Conservation (phyloP, 2,113 vertebrate genomes). For the Scytalopus superciliaris region DNA sequence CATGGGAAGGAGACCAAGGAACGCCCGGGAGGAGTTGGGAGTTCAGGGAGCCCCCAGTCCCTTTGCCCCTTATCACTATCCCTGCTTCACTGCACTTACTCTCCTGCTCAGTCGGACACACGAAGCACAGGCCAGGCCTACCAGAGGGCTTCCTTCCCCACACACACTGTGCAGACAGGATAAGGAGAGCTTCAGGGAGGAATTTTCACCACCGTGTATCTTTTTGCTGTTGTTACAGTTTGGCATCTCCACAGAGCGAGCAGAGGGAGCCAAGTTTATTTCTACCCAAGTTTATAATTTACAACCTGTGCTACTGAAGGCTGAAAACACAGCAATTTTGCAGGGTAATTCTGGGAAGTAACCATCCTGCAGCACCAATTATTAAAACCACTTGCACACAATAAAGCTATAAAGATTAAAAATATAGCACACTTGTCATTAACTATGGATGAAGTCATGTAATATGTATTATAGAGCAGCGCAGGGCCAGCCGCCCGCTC, state of each 20-base stretch:
- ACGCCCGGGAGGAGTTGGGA: accelerated
- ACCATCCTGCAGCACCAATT: conserved; percentile 78
- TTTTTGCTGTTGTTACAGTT: conserved; percentile 37
- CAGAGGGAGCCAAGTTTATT: conserved; percentile 66
- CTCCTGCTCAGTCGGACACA: background rate
- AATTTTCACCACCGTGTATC: background rate
- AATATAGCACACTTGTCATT: conserved; percentile 79
- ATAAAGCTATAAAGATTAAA: conserved; percentile 83
- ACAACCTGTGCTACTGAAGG: conserved; percentile 56
- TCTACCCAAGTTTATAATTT: conserved; percentile 72
- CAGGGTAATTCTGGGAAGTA: conserved; percentile 71
- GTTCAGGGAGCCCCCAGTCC: background rate
- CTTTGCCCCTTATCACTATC: background rate
- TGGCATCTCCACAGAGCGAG: conserved; percentile 56
- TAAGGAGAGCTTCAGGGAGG: conserved; percentile 21
- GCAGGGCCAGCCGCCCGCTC: conserved; percentile 46
- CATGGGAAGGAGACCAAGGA: accelerated
- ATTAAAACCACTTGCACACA: conserved; percentile 78
- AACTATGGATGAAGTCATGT: conserved; percentile 79
- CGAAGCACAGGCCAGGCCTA: accelerated
- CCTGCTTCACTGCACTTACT: background rate
- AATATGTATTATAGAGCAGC: conserved; percentile 74
- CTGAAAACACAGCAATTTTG: conserved; percentile 79
- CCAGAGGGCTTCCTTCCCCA: background rate
- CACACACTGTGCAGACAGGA: background rate